Evolutionary conservation across 2,113 vertebrate genomes (phyloP).

Genomic region (Saguinus midas): DNA sequence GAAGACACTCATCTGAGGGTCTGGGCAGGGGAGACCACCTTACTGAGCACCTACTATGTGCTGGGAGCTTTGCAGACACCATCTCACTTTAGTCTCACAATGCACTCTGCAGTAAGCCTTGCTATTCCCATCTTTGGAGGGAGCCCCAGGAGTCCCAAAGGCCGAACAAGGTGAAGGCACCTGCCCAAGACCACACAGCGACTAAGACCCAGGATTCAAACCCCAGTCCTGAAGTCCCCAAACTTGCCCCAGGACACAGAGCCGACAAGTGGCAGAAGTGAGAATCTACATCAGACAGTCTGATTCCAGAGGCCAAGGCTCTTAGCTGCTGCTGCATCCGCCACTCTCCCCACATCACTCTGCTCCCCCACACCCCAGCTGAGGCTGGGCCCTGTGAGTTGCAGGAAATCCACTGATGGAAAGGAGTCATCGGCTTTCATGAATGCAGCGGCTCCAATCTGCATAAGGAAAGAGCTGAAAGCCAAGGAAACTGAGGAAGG

Average conservation of each 20-base stretch:
- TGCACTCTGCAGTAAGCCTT: rapidly evolving
- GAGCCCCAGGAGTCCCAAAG: not conserved
- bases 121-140: rapidly evolving
- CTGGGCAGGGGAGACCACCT: not conserved
- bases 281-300: not conserved
- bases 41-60: not conserved
- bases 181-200: not conserved
- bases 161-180: not conserved
- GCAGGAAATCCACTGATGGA: not conserved
- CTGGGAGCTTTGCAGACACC: not conserved
- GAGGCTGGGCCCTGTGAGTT: not conserved
- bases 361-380: not conserved
- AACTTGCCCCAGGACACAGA: not conserved
- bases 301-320: not conserved
- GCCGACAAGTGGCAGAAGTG: not conserved
- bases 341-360: too few relatives aligned
- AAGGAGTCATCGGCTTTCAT: not conserved
- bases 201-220: not conserved
- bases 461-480: not conserved
- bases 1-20: not conserved
- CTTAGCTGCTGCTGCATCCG: not conserved
- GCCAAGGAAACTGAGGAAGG: not conserved
- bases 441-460: not conserved
- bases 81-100: rapidly evolving
- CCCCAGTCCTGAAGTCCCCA: not conserved